These are phyloP conservation scores for Pyrochroa serraticornis DNA, from an alignment of 2,888 invertebrate genomes.

Conservation along the genomic window DNA sequence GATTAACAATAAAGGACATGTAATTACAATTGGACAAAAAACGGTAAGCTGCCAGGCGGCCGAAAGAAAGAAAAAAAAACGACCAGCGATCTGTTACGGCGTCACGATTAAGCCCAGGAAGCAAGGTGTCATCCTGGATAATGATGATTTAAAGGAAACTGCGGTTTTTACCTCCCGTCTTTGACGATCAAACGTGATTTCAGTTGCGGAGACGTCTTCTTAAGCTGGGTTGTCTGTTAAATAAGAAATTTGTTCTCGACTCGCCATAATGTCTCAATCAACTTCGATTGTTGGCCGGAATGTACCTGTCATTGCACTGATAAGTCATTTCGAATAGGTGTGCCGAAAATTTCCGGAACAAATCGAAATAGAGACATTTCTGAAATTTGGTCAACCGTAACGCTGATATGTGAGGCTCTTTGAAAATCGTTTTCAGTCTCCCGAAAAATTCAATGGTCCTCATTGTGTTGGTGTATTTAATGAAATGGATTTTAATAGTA, in stretches of 20 bases:
- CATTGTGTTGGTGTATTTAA: no score
- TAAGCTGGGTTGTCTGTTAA: not conserved
- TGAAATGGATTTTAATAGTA: no score
- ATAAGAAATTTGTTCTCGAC: conserved; percentile 5
- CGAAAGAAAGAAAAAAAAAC: conserved; percentile 12
- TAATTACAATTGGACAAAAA: conserved; percentile 17
- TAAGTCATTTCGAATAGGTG: conserved; percentile 7
- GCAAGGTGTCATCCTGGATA: conserved; percentile 34
- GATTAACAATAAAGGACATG: conserved; percentile 19
- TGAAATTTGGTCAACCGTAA: no score
- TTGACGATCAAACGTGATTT: conserved; percentile 9
- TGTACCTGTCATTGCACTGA: not conserved
- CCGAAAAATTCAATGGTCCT: no score
- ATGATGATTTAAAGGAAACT: conserved; percentile 34
- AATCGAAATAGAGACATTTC: not conserved
- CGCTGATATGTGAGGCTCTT: no score
- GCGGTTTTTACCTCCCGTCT: conserved; percentile 24
- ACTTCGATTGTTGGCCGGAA: conserved; percentile 1
- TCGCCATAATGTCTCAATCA: conserved; percentile 21
- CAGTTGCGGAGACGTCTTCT: not conserved
- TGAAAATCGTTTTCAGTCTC: no score
- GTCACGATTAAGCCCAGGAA: conserved; percentile 33
- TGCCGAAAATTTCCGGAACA: conserved; percentile 9
- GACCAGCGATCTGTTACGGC: conserved; percentile 30
- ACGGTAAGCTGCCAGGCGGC: conserved; percentile 13